phyloP scores from a whole-genome alignment of 1,140 invertebrate genomes.

The Zophobas atratus region DNA sequence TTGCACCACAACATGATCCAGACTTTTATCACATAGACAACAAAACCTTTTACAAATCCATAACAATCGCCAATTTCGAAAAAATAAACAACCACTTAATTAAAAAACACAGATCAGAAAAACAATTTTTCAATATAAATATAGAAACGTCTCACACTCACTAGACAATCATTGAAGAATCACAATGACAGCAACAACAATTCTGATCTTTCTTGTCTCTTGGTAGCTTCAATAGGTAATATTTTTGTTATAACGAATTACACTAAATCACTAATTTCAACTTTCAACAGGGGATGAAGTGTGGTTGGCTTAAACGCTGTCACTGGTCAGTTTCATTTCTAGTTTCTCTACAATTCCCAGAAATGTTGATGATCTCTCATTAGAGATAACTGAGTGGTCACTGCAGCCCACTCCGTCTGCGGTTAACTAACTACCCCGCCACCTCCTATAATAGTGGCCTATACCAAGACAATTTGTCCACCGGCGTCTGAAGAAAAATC shows the following conservation, averaged over 20 bases:
- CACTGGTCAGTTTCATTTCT: constrained; percentile 37
- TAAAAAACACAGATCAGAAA: neutral
- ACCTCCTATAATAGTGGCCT: constrained; percentile 64
- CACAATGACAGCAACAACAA: neutral
- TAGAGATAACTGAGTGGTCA: constrained; percentile 71
- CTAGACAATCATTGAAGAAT: neutral
- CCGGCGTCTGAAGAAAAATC: constrained; percentile 57
- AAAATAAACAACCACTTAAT: too few species aligned
- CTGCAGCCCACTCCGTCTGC: constrained; percentile 70
- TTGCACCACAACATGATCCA: too few species aligned
- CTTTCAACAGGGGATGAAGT: neutral
- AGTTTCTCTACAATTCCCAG: constrained; percentile 28
- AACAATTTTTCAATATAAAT: neutral
- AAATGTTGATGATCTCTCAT: constrained; percentile 72
- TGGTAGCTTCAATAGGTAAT: constrained; percentile 3
- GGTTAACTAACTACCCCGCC: neutral
- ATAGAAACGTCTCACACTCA: too few species aligned
- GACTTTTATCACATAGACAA: too few species aligned
- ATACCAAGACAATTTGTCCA: constrained; percentile 65
- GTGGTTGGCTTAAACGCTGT: constrained; percentile 8
- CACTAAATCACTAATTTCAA: neutral
- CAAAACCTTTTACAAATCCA: too few species aligned
- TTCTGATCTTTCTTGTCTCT: neutral
- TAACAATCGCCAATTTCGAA: too few species aligned
- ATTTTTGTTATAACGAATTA: neutral